Evolutionary conservation across 2,797 vertebrate species (phyloP).

Genomic region (Streptopelia turtur): DNA sequence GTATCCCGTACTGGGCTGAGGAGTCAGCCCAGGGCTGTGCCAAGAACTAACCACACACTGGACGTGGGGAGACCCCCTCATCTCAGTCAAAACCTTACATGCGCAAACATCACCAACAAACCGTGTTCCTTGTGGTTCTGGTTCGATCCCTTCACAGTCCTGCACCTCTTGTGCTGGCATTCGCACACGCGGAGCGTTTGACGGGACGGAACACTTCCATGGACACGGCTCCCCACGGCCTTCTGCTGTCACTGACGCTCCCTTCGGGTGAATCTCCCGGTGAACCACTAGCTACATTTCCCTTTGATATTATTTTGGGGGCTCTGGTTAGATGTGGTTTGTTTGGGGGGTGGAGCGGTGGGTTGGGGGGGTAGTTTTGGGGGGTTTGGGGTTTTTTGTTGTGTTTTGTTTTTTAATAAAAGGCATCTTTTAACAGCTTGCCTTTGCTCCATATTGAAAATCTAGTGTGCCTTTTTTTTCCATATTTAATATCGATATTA

Average conservation of each 20-base stretch:
- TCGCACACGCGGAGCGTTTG: neutral
- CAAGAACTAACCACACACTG: neutral
- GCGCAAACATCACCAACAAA: neutral
- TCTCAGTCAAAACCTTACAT: neutral
- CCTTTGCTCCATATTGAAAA: neutral
- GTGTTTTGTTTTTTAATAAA: neutral
- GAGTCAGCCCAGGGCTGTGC: neutral
- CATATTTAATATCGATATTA: neutral
- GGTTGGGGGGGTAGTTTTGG: too few species aligned
- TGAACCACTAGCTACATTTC: neutral
- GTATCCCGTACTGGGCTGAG: neutral
- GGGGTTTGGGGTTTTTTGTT: neutral
- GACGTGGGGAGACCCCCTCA: neutral
- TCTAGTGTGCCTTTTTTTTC: neutral
- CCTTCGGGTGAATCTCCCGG: neutral
- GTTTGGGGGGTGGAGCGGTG: neutral
- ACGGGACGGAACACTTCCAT: neutral
- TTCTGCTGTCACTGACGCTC: neutral
- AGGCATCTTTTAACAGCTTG: neutral
- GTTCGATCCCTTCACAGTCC: neutral
- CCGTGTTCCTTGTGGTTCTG: neutral
- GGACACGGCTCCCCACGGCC: neutral
- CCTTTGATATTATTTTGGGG: neutral
- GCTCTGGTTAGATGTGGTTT: too few species aligned
- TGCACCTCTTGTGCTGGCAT: neutral